Percentiles rank a stretch among this genome's conserved stretches.
These are phyloP conservation scores for Epizoanthus fatuus DNA, from an alignment of 92 coral and sea anemone genomes.

Conservation along the genomic window DNA sequence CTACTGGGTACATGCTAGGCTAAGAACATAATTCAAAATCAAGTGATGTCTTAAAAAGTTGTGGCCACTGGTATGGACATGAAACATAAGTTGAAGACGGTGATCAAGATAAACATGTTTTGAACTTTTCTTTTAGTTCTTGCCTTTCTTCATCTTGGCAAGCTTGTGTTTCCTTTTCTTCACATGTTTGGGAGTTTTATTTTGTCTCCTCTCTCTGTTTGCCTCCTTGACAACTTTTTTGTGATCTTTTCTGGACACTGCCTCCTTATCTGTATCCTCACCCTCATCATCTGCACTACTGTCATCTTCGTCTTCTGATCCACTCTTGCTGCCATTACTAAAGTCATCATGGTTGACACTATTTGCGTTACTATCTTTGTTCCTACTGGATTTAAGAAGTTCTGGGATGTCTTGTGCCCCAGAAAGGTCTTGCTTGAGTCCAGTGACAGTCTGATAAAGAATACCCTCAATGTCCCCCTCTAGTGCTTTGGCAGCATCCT, in stretches of 20 bases:
- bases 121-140: constrained; percentile 48
- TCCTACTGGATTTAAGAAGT: constrained; percentile 49
- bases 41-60: no score
- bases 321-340: constrained; percentile 16
- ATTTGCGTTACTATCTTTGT: background rate
- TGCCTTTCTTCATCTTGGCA: constrained; percentile 93
- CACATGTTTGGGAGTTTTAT: constrained; percentile 94
- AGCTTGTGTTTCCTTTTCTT: constrained; percentile 94
- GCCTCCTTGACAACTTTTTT: constrained; percentile 96
- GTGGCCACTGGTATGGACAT: no score
- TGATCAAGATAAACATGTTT: no score
- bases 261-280: constrained; percentile 43
- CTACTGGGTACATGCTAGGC: no score
- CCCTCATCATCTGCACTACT: constrained; percentile 75
- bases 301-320: constrained; percentile 42
- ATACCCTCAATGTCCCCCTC: constrained; percentile 84
- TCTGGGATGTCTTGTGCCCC: constrained; percentile 88
- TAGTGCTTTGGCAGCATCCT: constrained; percentile 81
- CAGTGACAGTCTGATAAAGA: constrained; percentile 91
- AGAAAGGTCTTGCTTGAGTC: constrained; percentile 91
- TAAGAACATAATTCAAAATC: no score
- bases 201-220: constrained; percentile 91
- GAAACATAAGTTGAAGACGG: no score
- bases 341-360: background rate
- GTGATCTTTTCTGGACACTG: constrained; percentile 86